A percentile compares a stretch with the other conserved stretches of the same genome.
Conservation (phyloP, 2,797 vertebrate species). For the Vultur gryphus region DNA sequence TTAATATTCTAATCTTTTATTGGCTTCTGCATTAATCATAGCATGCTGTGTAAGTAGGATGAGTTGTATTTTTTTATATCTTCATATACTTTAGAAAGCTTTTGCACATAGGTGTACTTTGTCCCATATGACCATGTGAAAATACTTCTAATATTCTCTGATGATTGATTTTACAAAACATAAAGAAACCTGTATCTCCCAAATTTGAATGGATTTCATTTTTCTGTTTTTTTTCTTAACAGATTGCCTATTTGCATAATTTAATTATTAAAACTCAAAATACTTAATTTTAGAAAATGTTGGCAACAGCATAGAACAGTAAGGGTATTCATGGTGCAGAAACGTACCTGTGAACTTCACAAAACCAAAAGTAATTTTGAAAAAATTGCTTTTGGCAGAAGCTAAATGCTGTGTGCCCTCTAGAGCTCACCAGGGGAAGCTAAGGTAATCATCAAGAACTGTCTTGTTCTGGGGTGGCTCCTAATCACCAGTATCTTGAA, state of each 20-base stretch:
- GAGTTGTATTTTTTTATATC: not conserved
- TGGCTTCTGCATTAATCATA: not conserved
- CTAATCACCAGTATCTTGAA: not conserved
- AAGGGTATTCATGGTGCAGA: not conserved
- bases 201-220: not conserved
- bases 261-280: not conserved
- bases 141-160: not conserved
- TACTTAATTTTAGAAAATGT: not conserved
- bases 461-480: not conserved
- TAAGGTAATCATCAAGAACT: not conserved
- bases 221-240: not conserved
- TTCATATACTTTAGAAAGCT: not conserved
- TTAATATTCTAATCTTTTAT: not conserved
- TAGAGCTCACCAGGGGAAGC: not conserved
- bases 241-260: not conserved
- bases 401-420: constrained; percentile 45
- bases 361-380: not conserved
- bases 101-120: not conserved
- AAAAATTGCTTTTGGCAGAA: not conserved
- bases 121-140: not conserved
- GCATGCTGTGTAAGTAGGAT: not conserved
- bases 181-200: not conserved
- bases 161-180: not conserved
- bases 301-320: not conserved
- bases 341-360: not conserved